Evolutionary conservation across 2,888 invertebrate species (phyloP).

Genomic region (Chydorus sphaericus): DNA sequence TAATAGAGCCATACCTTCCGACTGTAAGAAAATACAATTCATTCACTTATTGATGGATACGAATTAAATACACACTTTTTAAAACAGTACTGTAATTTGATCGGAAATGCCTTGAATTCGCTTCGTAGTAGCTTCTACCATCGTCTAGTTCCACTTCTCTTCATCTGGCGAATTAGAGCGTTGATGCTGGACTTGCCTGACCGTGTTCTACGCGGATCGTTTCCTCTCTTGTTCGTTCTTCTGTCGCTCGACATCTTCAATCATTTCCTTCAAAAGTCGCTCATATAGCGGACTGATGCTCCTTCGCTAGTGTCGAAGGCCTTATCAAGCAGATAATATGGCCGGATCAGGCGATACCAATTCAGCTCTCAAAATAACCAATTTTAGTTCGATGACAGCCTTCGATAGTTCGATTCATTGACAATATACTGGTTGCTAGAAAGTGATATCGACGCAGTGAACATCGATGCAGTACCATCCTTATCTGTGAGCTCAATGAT

Average conservation of each 20-base stretch:
- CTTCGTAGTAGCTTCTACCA: slow-evolving; percentile 6
- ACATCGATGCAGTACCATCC: slow-evolving; percentile 63
- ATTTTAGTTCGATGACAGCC: slow-evolving; percentile 54
- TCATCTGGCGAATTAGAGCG: slow-evolving; percentile 7
- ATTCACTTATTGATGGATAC: not conserved
- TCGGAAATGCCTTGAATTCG: not conserved
- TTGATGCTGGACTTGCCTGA: too few species aligned
- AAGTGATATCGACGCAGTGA: slow-evolving; percentile 43
- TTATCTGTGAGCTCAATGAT: slow-evolving; percentile 54
- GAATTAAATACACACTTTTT: not conserved
- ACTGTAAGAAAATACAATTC: not conserved
- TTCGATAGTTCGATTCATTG: too few species aligned
- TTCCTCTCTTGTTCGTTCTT: slow-evolving; percentile 30
- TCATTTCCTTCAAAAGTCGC: not conserved
- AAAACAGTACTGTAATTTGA: not conserved
- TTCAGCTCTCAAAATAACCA: slow-evolving; percentile 54
- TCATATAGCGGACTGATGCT: not conserved
- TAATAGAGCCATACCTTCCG: not conserved
- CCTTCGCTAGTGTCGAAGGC: slow-evolving; percentile 28
- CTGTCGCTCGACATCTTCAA: slow-evolving; percentile 40
- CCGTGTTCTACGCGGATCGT: not conserved
- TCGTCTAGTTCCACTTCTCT: slow-evolving; percentile 1
- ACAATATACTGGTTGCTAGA: slow-evolving; percentile 40
- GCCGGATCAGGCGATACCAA: slow-evolving; percentile 50
- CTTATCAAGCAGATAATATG: slow-evolving; percentile 60